A percentile compares a stretch with the other conserved stretches of the same genome.
Evolutionary conservation across 92 coral and sea anemone genomes (phyloP).

Genomic region (Phenganax marumi): DNA sequence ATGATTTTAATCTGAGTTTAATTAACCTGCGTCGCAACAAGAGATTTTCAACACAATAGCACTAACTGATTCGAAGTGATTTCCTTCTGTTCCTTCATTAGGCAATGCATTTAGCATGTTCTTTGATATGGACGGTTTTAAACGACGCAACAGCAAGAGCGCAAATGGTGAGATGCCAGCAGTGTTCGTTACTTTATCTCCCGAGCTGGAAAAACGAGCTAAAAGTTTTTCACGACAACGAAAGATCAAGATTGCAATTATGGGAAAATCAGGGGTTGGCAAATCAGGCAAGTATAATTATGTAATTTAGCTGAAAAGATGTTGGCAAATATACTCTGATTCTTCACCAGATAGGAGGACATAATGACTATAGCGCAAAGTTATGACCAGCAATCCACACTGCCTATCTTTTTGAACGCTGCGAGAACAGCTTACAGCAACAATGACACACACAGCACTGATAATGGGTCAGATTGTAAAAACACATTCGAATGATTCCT

Average conservation of each 20-base stretch:
- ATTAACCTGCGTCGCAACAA: constrained; percentile 1
- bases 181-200: constrained; percentile 33
- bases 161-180: constrained; percentile 5
- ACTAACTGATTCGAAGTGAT: not conserved
- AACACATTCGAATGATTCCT: too few relatives aligned
- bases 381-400: not conserved
- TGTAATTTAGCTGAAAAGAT: not conserved
- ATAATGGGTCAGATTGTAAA: too few relatives aligned
- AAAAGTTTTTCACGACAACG: constrained; percentile 20
- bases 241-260: constrained; percentile 35
- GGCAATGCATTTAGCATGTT: constrained; percentile 36
- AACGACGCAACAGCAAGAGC: constrained; percentile 30
- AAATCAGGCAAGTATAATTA: constrained; percentile 34
- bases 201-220: constrained; percentile 29
- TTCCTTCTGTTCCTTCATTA: constrained; percentile 2
- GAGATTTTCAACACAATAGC: constrained; percentile 14
- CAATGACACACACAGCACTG: too few relatives aligned
- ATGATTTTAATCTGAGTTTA: constrained; percentile 26
- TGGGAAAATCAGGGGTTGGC: constrained; percentile 46
- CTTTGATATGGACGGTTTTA: constrained; percentile 29
- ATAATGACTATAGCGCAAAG: not conserved
- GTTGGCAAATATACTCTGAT: not conserved
- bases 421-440: not conserved
- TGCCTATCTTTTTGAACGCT: not conserved
- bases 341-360: not conserved